A percentile compares a stretch with the other conserved stretches of the same genome.
Conservation (phyloP, 2,888 invertebrate genomes). For the Tipula confusa region DNA sequence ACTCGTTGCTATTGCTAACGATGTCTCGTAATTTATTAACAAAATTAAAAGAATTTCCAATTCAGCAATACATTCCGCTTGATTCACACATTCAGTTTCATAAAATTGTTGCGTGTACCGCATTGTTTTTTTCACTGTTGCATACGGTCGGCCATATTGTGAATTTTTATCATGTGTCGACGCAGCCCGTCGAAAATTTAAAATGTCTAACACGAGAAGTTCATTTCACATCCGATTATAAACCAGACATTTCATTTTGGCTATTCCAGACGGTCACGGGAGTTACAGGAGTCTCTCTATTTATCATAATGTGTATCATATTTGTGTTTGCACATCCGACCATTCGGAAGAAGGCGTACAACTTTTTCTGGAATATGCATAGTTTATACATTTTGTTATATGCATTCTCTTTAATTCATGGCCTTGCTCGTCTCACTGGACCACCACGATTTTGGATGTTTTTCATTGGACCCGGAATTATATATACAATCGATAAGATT, state of each 20-base stretch:
- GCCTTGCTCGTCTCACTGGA: conserved; percentile 84
- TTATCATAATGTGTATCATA: conserved; percentile 88
- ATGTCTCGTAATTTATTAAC: conserved; percentile 94
- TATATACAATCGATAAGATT: conserved; percentile 89
- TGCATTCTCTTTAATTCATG: conserved; percentile 81
- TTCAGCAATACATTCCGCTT: conserved; percentile 89
- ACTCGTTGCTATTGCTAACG: conserved; percentile 82
- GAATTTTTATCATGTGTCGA: conserved; percentile 96
- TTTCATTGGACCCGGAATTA: conserved; percentile 83
- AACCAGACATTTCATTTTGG: conserved; percentile 93
- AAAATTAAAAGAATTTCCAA: conserved; percentile 87
- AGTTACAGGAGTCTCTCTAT: conserved; percentile 79
- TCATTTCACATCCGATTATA: conserved; percentile 88
- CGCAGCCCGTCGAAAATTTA: conserved; percentile 88
- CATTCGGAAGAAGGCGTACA: conserved; percentile 87
- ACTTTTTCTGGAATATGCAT: conserved; percentile 94
- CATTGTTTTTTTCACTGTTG: conserved; percentile 84
- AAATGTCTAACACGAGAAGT: conserved; percentile 90
- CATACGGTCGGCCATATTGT: conserved; percentile 94
- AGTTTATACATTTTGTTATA: conserved; percentile 83
- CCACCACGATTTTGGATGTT: conserved; percentile 92
- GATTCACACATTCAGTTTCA: conserved; percentile 97
- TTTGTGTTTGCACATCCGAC: conserved; percentile 95
- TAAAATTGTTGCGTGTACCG: conserved; percentile 93
- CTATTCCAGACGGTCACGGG: conserved; percentile 92